A percentile compares a stretch with the other conserved stretches of the same genome.
Evolutionary conservation across 2,113 vertebrate genomes (phyloP).

Genomic region (Chitala chitala): DNA sequence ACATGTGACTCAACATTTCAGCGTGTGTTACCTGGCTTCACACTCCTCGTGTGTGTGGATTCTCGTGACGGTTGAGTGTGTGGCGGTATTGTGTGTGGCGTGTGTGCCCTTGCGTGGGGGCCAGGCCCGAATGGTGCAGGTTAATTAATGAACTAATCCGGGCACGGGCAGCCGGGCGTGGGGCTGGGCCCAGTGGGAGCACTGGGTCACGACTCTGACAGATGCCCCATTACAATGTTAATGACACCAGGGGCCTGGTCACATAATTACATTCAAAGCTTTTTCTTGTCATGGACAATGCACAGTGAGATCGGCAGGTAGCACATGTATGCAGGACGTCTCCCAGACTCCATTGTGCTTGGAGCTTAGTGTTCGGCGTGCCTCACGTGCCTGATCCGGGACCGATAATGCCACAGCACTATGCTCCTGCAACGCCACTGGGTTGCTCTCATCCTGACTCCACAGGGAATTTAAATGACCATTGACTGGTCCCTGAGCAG

Average conservation of each 20-base stretch:
- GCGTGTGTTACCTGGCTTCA: no score
- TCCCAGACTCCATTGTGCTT: constrained; percentile 20
- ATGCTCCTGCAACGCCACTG: background rate
- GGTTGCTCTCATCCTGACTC: no score
- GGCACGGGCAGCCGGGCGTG: constrained; percentile 44
- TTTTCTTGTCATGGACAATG: constrained; percentile 53
- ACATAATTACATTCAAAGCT: constrained; percentile 61
- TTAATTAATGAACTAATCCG: constrained; percentile 72
- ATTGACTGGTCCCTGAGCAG: no score
- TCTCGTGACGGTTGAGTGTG: no score
- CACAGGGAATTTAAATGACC: no score
- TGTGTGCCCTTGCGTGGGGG: constrained; percentile 22
- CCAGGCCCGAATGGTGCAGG: constrained; percentile 49
- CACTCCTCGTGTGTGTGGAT: no score
- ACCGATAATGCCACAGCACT: background rate
- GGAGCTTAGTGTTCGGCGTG: background rate
- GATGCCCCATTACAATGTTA: constrained; percentile 68
- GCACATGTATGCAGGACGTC: constrained; percentile 47
- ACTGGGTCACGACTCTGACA: constrained; percentile 62
- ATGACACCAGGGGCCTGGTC: constrained; percentile 49
- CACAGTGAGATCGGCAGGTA: constrained; percentile 29
- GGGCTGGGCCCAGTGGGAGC: constrained; percentile 50
- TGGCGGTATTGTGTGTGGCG: constrained; percentile 17
- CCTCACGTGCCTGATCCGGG: background rate
- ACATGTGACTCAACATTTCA: no score